A percentile compares a stretch with the other conserved stretches of the same genome.
Evolutionary conservation across 2,888 invertebrate species (phyloP).

Genomic region (Panopea generosa): DNA sequence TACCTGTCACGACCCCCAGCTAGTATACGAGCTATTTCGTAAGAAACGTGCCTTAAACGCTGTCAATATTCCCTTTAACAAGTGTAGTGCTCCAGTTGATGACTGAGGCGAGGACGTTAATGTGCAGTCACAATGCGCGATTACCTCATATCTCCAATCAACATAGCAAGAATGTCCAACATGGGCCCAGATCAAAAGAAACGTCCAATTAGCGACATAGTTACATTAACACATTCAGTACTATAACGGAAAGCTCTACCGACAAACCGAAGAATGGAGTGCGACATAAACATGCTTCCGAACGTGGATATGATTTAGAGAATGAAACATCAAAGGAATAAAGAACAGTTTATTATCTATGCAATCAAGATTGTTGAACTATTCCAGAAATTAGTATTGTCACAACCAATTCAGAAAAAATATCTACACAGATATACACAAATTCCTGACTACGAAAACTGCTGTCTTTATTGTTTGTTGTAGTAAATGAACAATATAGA

Average conservation of each 20-base stretch:
- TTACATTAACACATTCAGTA: conserved; percentile 38
- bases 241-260: neutral
- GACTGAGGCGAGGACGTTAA: conserved; percentile 24
- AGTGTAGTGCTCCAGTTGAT: neutral
- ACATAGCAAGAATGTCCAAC: conserved; percentile 23
- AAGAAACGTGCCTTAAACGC: conserved; percentile 28
- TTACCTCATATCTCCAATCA: conserved; percentile 3
- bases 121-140: conserved; percentile 12
- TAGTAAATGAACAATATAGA: too few species aligned
- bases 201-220: conserved; percentile 40
- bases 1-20: conserved; percentile 19
- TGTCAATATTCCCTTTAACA: conserved; percentile 8
- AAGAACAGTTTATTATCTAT: neutral
- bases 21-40: conserved; percentile 20
- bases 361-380: neutral
- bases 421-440: too few species aligned
- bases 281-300: conserved; percentile 41
- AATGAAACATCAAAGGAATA: conserved; percentile 36
- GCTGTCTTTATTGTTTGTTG: too few species aligned
- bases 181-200: conserved; percentile 35
- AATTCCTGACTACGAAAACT: too few species aligned
- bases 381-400: too few species aligned
- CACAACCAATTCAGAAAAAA: too few species aligned
- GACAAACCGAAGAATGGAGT: conserved; percentile 13
- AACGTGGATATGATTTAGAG: conserved; percentile 21